Base-by-base conservation (phyloP, 1,140 invertebrate species). In the Panagrolaimus sp. region DNA sequence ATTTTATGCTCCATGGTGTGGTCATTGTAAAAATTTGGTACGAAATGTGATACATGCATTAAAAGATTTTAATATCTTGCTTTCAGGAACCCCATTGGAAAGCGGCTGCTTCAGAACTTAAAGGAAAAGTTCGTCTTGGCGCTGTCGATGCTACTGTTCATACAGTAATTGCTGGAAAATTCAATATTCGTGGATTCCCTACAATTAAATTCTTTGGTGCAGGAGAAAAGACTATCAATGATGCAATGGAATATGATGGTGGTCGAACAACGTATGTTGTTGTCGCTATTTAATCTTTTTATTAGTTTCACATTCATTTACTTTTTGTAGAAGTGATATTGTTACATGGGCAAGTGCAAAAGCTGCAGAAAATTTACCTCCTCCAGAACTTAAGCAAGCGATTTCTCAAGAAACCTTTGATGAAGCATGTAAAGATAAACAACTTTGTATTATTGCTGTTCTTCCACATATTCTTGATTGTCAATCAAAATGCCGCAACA, bases 391-490 rank as follows among this genome's bases (percentile, higher is more conserved):
- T n/a, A 76, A 88, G 24, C 88, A 94, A 86, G 89, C 91, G 77
- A 72, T 76, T 55, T 66, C 74, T 28, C 43, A 84, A 70, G 67
- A 70, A 45, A 64, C 68, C 17, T 68, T 83, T 17, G 67, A 84
- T 38, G 65, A 78, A 43, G 55, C 76, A 21, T 83, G 80, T 71
- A 72, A 80, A 44, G 76, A 83, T 24, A 83, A 80, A 63, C 79
- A 83, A 66, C 73, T 83, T 3, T 99, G 96, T 84, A 89, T 99
- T 24, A 88, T 99, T 44, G 89, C 94, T 1, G 88, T 99, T 9
- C 84, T 99, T 63, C 96, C 96, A 0, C 92, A 98, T 81, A 96
- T 99, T 75, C 88, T 97, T 7, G 96, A 99, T 84, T 99, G 96
- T 84, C 92, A 98, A 83, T 88, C 94, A 0, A 87, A 91, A 24